A percentile compares a stretch with the other conserved stretches of the same genome.
Evolutionary conservation across 1,140 invertebrate genomes (phyloP).

Genomic region (Pectinophora gossypiella): DNA sequence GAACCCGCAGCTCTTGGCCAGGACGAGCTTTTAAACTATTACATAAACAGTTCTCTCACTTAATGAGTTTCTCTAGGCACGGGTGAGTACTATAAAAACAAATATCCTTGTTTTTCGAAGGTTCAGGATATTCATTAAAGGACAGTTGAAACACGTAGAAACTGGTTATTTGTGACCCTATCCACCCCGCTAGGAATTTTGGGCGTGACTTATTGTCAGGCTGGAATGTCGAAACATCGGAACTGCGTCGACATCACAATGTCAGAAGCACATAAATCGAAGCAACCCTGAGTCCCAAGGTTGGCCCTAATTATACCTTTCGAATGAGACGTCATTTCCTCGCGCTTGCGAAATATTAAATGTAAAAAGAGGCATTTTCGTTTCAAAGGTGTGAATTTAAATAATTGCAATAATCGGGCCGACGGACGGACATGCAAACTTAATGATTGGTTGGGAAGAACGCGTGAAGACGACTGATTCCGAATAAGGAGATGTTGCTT

Average conservation of each 20-base stretch:
- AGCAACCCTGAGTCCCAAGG: slow-evolving; percentile 58
- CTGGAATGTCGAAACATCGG: slow-evolving; percentile 57
- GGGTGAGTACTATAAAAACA: too few species aligned
- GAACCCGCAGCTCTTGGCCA: too few species aligned
- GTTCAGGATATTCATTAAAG: too few species aligned
- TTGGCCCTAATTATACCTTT: slow-evolving; percentile 72
- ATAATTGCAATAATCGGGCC: slow-evolving; percentile 70
- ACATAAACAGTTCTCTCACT: too few species aligned
- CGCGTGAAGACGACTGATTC: slow-evolving; percentile 47
- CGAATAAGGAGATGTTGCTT: slow-evolving; percentile 5
- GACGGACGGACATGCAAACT: slow-evolving; percentile 62
- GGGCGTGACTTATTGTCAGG: too few species aligned
- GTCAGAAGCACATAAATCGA: slow-evolving; percentile 52
- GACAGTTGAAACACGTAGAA: too few species aligned
- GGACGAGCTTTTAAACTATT: too few species aligned
- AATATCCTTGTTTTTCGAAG: too few species aligned
- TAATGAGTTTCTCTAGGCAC: too few species aligned
- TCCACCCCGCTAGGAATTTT: too few species aligned
- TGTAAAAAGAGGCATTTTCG: slow-evolving; percentile 65
- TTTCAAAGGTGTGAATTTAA: slow-evolving; percentile 73
- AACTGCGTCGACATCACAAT: slow-evolving; percentile 46
- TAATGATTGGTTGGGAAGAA: slow-evolving; percentile 56
- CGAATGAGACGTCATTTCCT: slow-evolving; percentile 73
- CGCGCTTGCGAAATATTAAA: slow-evolving; percentile 69
- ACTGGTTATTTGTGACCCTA: too few species aligned